Conservation (phyloP, 1,140 invertebrate genomes). For the Propsilocerus akamusi region DNA sequence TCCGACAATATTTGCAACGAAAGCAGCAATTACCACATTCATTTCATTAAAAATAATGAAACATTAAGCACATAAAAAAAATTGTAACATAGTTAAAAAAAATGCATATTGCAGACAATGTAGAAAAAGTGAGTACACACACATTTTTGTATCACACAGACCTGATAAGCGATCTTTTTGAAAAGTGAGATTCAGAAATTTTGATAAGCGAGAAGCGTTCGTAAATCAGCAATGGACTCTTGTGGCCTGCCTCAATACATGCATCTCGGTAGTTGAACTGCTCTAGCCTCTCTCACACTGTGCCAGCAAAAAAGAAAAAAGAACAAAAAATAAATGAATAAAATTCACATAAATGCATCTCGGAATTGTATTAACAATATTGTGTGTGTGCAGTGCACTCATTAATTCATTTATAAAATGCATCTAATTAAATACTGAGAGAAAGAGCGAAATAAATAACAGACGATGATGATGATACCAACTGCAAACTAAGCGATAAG, state of each 20-base stretch:
- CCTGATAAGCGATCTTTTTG: background rate
- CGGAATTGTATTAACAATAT: background rate
- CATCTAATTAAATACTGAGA: background rate
- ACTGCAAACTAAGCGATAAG: background rate
- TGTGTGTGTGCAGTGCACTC: background rate
- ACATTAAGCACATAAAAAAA: too few relatives aligned
- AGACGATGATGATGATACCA: background rate
- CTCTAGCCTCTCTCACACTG: background rate
- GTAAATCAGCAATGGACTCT: background rate
- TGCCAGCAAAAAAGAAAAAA: background rate
- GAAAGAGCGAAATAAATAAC: slow-evolving; percentile 1
- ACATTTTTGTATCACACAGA: background rate
- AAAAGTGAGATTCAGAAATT: background rate
- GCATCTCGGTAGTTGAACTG: background rate
- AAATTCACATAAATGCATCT: background rate
- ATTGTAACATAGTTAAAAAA: background rate
- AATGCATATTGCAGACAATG: background rate
- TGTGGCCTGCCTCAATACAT: background rate
- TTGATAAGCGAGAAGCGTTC: background rate
- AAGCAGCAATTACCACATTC: too few relatives aligned
- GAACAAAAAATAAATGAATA: background rate
- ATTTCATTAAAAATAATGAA: too few relatives aligned
- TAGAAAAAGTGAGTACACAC: background rate
- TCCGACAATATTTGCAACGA: background rate
- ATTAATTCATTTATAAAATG: slow-evolving; percentile 2